Percentiles rank a stretch among this genome's conserved stretches.
phyloP scores from a whole-genome alignment of 2,113 vertebrate genomes.

The Monopterus albus region DNA sequence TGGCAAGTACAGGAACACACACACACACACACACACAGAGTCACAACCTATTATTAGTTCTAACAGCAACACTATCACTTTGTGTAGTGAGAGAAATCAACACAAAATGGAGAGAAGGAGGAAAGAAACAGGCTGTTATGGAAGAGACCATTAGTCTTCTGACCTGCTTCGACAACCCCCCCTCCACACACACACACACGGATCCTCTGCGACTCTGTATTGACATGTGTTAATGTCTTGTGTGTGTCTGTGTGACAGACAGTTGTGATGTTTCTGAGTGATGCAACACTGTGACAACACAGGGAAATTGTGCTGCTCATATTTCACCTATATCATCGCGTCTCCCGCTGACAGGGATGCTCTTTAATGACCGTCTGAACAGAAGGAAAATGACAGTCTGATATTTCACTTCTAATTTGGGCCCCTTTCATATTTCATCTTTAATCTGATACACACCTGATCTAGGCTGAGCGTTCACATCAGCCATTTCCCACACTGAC shows the following conservation, averaged over 20 bases:
- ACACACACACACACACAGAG: conserved; percentile 19
- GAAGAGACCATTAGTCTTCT: background rate
- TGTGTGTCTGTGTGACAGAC: conserved; percentile 10
- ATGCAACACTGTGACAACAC: conserved; percentile 43
- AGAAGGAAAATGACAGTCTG: too few species aligned
- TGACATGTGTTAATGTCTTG: conserved; percentile 19
- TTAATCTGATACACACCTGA: too few species aligned
- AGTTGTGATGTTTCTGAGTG: conserved; percentile 8
- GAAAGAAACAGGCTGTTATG: background rate
- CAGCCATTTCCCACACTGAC: too few species aligned
- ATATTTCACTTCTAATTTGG: background rate
- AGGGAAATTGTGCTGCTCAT: conserved; percentile 6
- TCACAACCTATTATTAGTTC: conserved; percentile 26
- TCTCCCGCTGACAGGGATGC: background rate
- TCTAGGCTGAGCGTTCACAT: too few species aligned
- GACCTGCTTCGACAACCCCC: conserved; percentile 8
- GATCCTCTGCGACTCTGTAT: background rate
- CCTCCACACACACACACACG: background rate
- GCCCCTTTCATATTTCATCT: background rate
- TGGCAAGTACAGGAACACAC: too few species aligned
- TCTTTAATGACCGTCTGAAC: background rate
- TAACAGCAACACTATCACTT: conserved; percentile 7
- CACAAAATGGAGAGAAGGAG: background rate
- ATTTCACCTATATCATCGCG: background rate
- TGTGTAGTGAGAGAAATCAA: background rate